A percentile compares a stretch with the other conserved stretches of the same genome.
These are phyloP conservation scores for Phylloscopus collybita DNA, from an alignment of 2,797 vertebrate genomes.

Conservation along the genomic window DNA sequence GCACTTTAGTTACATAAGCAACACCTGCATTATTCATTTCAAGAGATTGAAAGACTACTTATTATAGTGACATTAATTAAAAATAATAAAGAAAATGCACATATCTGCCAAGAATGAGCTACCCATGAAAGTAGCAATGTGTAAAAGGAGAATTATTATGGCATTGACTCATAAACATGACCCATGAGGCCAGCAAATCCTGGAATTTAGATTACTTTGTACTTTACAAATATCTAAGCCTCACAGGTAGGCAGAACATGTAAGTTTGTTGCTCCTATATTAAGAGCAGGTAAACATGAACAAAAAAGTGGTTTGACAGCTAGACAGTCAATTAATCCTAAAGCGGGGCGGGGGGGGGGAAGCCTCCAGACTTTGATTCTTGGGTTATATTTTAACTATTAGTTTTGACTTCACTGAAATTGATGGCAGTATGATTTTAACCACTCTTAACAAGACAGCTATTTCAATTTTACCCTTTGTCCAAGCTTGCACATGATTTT, in stretches of 20 bases:
- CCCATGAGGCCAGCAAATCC: neutral
- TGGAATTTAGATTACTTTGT: neutral
- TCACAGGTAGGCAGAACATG: neutral
- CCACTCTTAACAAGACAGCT: neutral
- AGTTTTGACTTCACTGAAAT: neutral
- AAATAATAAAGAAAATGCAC: neutral
- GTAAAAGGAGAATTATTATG: neutral
- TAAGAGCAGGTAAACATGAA: neutral
- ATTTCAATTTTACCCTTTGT: neutral
- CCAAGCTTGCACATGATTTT: neutral
- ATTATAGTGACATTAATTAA: neutral
- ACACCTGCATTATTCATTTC: neutral
- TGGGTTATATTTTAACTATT: neutral
- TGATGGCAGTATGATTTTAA: neutral
- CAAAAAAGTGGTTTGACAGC: neutral
- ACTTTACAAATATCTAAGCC: neutral
- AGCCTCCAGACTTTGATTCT: neutral
- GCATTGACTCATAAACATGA: neutral
- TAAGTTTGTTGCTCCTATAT: neutral
- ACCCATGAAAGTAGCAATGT: neutral
- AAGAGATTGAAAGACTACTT: neutral
- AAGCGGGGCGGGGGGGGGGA: accelerated
- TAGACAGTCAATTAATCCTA: neutral
- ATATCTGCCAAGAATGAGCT: neutral
- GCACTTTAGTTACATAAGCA: neutral